Conservation (phyloP, 2,113 vertebrate genomes). For the Synchiropus splendidus region DNA sequence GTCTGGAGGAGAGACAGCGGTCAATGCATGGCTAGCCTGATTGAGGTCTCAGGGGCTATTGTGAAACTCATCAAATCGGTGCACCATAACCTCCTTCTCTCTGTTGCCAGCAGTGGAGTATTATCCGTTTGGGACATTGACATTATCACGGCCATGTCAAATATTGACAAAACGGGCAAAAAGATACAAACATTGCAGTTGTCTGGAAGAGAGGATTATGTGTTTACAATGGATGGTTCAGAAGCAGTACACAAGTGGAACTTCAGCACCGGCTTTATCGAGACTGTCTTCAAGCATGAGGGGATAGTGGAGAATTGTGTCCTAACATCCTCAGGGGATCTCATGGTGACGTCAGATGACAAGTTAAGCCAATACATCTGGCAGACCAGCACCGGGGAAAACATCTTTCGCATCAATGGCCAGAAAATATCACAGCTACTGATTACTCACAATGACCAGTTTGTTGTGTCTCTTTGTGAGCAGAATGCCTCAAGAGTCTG, state of each 20-base stretch:
- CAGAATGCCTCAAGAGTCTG: constrained; percentile 95
- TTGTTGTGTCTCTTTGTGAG: constrained; percentile 96
- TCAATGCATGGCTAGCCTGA: constrained; percentile 95
- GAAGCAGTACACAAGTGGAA: constrained; percentile 97
- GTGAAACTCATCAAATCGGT: constrained; percentile 93
- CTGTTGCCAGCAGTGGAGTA: constrained; percentile 90
- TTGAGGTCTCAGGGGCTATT: constrained; percentile 94
- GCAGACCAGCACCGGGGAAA: constrained; percentile 88
- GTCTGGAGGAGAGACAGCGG: constrained; percentile 96
- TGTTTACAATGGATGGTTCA: constrained; percentile 92
- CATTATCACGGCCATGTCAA: constrained; percentile 98
- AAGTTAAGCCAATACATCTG: constrained; percentile 96
- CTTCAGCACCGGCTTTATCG: constrained; percentile 92
- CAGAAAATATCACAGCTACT: constrained; percentile 92
- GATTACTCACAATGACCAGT: constrained; percentile 97
- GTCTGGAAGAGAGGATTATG: constrained; percentile 85
- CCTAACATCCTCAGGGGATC: constrained; percentile 85
- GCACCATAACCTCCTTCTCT: constrained; percentile 92
- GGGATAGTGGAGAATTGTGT: constrained; percentile 94
- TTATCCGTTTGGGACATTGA: constrained; percentile 97
- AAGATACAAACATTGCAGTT: constrained; percentile 83
- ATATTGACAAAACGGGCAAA: constrained; percentile 97
- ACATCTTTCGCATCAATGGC: constrained; percentile 93
- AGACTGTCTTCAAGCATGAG: constrained; percentile 93
- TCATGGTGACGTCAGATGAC: constrained; percentile 95